These are phyloP conservation scores for Papilio dardanus DNA, from an alignment of 1,140 invertebrate species.

Conservation along the genomic window DNA sequence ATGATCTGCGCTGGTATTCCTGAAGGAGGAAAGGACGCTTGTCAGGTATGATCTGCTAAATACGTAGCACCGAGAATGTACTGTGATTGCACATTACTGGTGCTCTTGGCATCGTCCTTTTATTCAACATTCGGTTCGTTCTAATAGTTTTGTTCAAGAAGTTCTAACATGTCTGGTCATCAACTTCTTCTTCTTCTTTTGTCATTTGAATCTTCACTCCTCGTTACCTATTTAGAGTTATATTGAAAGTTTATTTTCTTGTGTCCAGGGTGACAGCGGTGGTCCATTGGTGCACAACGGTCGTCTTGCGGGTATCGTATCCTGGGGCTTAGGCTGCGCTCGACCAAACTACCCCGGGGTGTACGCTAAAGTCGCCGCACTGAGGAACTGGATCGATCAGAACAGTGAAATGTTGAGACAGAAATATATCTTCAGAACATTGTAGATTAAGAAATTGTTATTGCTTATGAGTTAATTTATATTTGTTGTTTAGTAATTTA, in stretches of 20 bases:
- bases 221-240: no score
- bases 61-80: no score
- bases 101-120: not conserved
- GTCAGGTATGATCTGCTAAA: constrained; percentile 66
- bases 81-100: not conserved
- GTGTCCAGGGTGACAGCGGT: constrained; percentile 11
- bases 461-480: not conserved
- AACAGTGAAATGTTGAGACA: constrained; percentile 10
- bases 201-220: no score
- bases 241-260: not conserved
- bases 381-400: constrained; percentile 14
- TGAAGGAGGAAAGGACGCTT: constrained; percentile 82
- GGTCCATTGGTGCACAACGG: constrained; percentile 14
- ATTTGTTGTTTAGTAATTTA: constrained; percentile 18
- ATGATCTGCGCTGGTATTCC: constrained; percentile 83
- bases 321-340: constrained; percentile 30
- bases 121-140: no score
- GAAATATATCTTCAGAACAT: not conserved
- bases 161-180: no score
- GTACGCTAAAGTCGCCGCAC: constrained; percentile 20
- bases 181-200: no score
- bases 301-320: constrained; percentile 20
- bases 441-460: not conserved
- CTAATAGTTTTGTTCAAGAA: no score
- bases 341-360: constrained; percentile 25